Base-by-base conservation (phyloP, 2,888 invertebrate species). In the Eupithecia vulgata region DNA sequence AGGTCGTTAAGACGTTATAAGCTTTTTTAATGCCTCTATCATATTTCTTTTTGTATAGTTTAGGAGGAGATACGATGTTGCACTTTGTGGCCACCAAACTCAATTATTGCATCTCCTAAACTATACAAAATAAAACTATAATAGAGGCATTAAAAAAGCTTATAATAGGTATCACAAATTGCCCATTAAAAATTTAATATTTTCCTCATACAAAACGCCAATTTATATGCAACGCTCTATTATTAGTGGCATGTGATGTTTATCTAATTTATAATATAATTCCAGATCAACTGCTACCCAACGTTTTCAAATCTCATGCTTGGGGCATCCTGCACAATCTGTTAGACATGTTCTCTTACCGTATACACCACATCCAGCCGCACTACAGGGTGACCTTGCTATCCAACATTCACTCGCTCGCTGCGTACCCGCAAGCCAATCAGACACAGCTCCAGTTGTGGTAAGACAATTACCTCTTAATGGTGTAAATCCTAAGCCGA, bases 281-380 rank as follows among this genome's bases (percentile, higher is more conserved):
- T 57, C 2, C 88, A 97, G 97, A 96, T 86, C 98, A 98, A 91
- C 91, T 99, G 62, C 90, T 99, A 79, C 98, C 99, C 0, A 97
- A 97, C 37, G 98, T 98, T 57, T 98, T 98, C 87, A 98, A 98
- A 88, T 97, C 97, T 17, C 98, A 98, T 82, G 98, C 98, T 0
- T 98, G 98, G 98, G 98, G 98, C 34, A 99, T 98, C 71, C 94
- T 99, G n/a, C 98, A 99, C 87, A 99, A 98, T 0, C 92, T 99
- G 52, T 90, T 99, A 84, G 99, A 99, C 90, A 99, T 99, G 99
- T 99, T 99, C 89, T 98, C 98, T 76, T 99, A 99, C 88, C 95
- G 99, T 65, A 96, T 99, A 91, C 99, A 99, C 89, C 99, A 99
- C 89, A 98, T 99, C 80, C 99, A 98, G 84, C 98, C 99, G 0